phyloP scores from a whole-genome alignment of 2,888 invertebrate genomes.

The Hymenopus coronatus region DNA sequence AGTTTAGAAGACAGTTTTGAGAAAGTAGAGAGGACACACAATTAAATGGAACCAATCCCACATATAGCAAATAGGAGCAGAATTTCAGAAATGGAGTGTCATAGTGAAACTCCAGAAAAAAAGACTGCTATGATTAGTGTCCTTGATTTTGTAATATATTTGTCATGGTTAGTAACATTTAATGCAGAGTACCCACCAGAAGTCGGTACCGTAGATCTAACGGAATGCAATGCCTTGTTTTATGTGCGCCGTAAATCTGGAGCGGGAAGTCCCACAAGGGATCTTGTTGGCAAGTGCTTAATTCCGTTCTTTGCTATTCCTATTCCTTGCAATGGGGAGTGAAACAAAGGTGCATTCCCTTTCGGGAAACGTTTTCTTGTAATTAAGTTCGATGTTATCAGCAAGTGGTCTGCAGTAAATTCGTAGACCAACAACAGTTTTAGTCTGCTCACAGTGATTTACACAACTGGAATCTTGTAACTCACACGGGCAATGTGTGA shows the following conservation, averaged over 20 bases:
- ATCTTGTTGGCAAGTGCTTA: neutral
- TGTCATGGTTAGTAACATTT: neutral
- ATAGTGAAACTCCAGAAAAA: too few species aligned
- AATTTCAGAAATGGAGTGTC: too few species aligned
- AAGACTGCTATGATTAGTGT: too few species aligned
- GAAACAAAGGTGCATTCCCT: neutral
- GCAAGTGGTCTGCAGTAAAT: neutral
- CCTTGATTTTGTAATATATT: too few species aligned
- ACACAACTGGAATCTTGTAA: too few species aligned
- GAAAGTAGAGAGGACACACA: too few species aligned
- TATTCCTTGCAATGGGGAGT: neutral
- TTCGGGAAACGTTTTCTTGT: neutral
- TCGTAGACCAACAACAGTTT: neutral
- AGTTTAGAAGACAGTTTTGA: too few species aligned
- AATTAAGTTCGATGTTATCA: neutral
- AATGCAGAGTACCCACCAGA: too few species aligned
- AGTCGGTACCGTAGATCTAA: neutral
- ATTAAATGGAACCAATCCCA: too few species aligned
- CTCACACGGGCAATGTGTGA: too few species aligned
- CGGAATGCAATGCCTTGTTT: neutral
- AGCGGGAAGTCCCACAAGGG: neutral
- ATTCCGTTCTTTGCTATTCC: neutral
- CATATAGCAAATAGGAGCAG: too few species aligned
- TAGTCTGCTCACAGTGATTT: neutral
- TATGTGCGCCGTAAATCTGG: neutral